Base-by-base conservation (phyloP, 2,888 invertebrate species). In the Caenorhabditis wallacei region DNA sequence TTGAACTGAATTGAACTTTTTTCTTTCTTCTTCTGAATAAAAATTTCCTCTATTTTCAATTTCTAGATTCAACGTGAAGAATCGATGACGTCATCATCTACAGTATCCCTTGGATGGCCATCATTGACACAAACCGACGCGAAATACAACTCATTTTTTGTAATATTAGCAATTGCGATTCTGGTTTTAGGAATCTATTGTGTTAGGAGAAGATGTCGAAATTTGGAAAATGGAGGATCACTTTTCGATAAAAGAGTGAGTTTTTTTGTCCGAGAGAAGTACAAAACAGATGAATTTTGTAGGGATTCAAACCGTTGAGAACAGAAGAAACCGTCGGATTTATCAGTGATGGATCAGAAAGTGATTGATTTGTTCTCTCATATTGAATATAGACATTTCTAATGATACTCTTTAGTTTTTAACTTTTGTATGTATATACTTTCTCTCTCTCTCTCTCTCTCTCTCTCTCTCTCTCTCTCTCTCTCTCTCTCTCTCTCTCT, bases 261-360 rank as follows among this genome's bases (percentile, higher is more conserved):
- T 54, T 10, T 35, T 40, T 13, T 10, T 40, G 30, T 30, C 30
- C 11, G 40, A 40, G 11, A 40, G 5, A 40, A 40, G 2, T 13
- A 40, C 4, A 35, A 35, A 35, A 4, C 35, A 35, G 10, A 35
- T 7, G 10, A 35, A 35, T 4, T 54, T 16, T 48, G 53, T 70
- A 90, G 89, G 90, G 90, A 5, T 90, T 90, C 86, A 88, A 89
- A 74, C 90, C 90, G 4, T 86, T 90, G 10, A 82, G 87, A 70
- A 90, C 88, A 16, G 85, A 87, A 22, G 88, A 88, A 40, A 85
- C 83, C 0, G 82, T 84, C 35, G 82, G 81, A 18, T 87, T 87
- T 43, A 85, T 87, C 30, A 84, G 84, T 26, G 84, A 84, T 40
- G 85, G 78, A 56, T 78, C 78, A n/a, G 87, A 87, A 56, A 86